Conservation (phyloP, 2,888 invertebrate species). For the Parnassius mnemosyne region DNA sequence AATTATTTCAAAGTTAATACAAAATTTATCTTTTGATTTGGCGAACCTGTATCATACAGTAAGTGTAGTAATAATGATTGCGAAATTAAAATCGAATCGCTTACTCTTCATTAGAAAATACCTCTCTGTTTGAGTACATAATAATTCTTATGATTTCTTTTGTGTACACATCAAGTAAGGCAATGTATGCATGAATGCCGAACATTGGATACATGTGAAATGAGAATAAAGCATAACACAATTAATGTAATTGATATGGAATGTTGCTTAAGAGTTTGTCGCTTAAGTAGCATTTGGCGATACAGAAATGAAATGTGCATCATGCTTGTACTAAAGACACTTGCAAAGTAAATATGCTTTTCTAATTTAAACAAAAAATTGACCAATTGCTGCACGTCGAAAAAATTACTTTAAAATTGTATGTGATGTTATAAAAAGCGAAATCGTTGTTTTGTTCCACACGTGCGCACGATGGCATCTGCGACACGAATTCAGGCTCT, state of each 20-base stretch:
- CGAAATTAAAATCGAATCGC: slow-evolving; percentile 27
- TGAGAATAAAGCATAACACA: slow-evolving; percentile 39
- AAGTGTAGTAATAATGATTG: slow-evolving; percentile 38
- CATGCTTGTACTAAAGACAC: slow-evolving; percentile 52
- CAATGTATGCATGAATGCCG: slow-evolving; percentile 65
- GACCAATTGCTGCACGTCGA: slow-evolving; percentile 24
- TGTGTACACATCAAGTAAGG: slow-evolving; percentile 24
- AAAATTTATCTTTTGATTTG: slow-evolving; percentile 36
- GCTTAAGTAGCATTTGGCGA: slow-evolving; percentile 74
- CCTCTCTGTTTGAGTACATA: not conserved
- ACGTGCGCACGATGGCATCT: slow-evolving; percentile 66
- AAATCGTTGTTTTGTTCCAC: slow-evolving; percentile 73
- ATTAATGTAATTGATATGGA: slow-evolving; percentile 9
- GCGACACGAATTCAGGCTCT: slow-evolving; percentile 69
- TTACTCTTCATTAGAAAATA: not conserved
- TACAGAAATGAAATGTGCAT: slow-evolving; percentile 50
- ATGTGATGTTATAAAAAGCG: slow-evolving; percentile 53
- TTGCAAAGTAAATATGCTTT: slow-evolving; percentile 43
- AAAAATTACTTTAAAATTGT: slow-evolving; percentile 17
- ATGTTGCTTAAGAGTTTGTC: slow-evolving; percentile 25
- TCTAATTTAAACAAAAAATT: slow-evolving; percentile 26
- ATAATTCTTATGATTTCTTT: not conserved
- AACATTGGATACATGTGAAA: slow-evolving; percentile 33
- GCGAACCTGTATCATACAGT: slow-evolving; percentile 39
- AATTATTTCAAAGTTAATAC: slow-evolving; percentile 28